phyloP scores from a whole-genome alignment of 2,113 vertebrate genomes.

The Phodopus roborovskii region DNA sequence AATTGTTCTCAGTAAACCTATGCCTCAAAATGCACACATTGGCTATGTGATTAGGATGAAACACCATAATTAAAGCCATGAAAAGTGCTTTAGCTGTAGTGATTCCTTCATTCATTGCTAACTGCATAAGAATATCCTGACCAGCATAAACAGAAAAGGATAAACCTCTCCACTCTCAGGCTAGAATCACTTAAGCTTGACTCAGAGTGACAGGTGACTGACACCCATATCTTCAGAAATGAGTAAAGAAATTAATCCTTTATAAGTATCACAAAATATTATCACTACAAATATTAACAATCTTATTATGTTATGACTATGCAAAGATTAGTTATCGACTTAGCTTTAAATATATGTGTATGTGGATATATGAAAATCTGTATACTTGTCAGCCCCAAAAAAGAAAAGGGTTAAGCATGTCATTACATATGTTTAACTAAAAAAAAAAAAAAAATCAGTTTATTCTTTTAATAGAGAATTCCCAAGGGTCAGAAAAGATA shows the following conservation, averaged over 20 bases:
- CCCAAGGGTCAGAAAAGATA: constrained; percentile 70
- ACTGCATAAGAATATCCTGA: constrained; percentile 32
- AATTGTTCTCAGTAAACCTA: constrained; percentile 57
- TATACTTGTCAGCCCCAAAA: constrained; percentile 27
- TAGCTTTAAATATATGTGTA: constrained; percentile 42
- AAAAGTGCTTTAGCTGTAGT: constrained; percentile 59
- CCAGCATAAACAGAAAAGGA: constrained; percentile 52
- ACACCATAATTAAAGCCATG: constrained; percentile 55
- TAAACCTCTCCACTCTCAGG: constrained; percentile 44
- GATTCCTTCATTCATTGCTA: constrained; percentile 47
- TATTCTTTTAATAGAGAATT: constrained; percentile 23
- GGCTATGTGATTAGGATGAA: constrained; percentile 16
- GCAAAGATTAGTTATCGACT: constrained; percentile 42
- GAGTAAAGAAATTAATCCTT: constrained; percentile 56
- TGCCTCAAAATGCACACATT: constrained; percentile 43
- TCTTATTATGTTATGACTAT: constrained; percentile 32
- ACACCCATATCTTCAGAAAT: constrained; percentile 59
- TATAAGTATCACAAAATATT: constrained; percentile 56
- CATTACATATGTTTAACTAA: constrained; percentile 37
- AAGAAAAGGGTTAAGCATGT: constrained; percentile 56
- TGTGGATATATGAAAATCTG: neutral
- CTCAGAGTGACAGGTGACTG: constrained; percentile 52
- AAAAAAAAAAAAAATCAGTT: constrained; percentile 23
- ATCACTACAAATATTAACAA: constrained; percentile 22
- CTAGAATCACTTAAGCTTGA: constrained; percentile 33